phyloP scores from a whole-genome alignment of 2,888 invertebrate species.

The Hydrotaea diabolus region DNA sequence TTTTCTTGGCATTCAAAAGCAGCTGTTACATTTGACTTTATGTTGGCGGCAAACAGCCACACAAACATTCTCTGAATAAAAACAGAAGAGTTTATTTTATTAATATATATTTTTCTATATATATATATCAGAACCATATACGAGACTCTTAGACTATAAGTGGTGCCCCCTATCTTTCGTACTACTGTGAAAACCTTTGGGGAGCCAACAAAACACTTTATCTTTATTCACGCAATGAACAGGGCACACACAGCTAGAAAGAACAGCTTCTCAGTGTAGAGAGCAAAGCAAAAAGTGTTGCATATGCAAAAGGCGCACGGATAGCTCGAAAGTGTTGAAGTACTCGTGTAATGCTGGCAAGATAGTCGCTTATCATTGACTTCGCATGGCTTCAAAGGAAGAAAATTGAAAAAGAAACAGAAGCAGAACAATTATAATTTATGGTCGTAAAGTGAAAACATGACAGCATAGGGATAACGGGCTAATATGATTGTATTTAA shows the following conservation, averaged over 20 bases:
- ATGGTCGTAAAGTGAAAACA: neutral
- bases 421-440: neutral
- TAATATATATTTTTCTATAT: too few species aligned
- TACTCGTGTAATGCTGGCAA: neutral
- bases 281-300: neutral
- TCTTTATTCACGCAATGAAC: neutral
- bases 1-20: conserved; percentile 27
- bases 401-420: neutral
- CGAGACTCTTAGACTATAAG: too few species aligned
- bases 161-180: too few species aligned
- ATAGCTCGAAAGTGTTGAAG: neutral
- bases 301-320: neutral
- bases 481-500: neutral
- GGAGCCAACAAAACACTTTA: neutral
- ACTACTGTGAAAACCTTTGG: too few species aligned
- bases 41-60: conserved; percentile 23
- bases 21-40: conserved; percentile 46
- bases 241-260: neutral
- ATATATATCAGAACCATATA: too few species aligned
- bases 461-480: neutral
- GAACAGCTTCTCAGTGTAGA: neutral
- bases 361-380: neutral
- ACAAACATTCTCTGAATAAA: neutral
- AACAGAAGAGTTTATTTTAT: too few species aligned
- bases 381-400: neutral